Percentiles rank a stretch among this genome's conserved stretches.
Evolutionary conservation across 2,888 invertebrate species (phyloP).

Genomic region (Andrena minutula): DNA sequence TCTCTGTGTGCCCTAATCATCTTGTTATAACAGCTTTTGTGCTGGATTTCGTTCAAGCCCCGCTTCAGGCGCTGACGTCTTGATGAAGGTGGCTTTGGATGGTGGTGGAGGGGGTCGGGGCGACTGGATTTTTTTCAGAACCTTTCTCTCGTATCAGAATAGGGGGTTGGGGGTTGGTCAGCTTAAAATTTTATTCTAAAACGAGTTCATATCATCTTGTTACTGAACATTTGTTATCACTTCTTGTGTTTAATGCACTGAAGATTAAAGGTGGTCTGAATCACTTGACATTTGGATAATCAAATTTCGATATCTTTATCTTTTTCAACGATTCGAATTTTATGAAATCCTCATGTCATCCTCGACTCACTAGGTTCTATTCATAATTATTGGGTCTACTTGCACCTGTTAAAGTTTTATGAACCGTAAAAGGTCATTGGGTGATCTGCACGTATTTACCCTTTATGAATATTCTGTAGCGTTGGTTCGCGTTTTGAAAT

Average conservation of each 20-base stretch:
- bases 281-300: too few relatives aligned
- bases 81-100: constrained; percentile 4
- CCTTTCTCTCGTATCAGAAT: background rate
- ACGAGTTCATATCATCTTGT: too few relatives aligned
- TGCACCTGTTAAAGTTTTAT: too few relatives aligned
- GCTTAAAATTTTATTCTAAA: background rate
- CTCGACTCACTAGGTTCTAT: too few relatives aligned
- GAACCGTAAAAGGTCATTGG: background rate
- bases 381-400: too few relatives aligned
- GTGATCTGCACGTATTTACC: background rate
- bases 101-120: background rate
- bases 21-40: constrained; percentile 35
- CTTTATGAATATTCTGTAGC: background rate
- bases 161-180: too few relatives aligned
- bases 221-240: too few relatives aligned
- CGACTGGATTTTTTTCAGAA: constrained; percentile 13
- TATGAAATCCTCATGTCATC: too few relatives aligned
- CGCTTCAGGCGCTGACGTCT: constrained; percentile 7
- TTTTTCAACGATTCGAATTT: too few relatives aligned
- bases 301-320: too few relatives aligned
- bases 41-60: background rate
- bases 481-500: background rate
- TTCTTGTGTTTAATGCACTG: too few relatives aligned
- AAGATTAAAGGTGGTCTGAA: too few relatives aligned
- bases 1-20: constrained; percentile 33